Evolutionary conservation across 2,113 vertebrate genomes (phyloP), one percentile per base, ranked within the genome.

Genomic region (Kryptolebias marmoratus): DNA sequence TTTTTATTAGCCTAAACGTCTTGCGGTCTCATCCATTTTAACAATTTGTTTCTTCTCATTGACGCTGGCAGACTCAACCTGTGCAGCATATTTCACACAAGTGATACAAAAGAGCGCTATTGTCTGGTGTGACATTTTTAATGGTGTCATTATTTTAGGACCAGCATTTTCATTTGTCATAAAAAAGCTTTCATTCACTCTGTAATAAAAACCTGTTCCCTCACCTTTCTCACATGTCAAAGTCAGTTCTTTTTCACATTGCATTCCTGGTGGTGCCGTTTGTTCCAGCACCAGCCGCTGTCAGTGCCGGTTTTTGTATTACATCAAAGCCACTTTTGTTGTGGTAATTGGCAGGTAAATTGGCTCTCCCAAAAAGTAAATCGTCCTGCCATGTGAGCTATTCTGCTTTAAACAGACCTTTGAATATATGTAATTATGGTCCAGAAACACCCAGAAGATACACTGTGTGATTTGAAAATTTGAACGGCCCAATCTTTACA

Each of bases 311-410:
- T 64, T 80, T 85, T 80, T 65, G 70, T 78, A 53, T 80, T 64
- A 61, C 80, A 64, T 79, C 71, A 65, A 53, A 81, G 64, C 55
- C 79, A 69, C 73, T 85, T 77, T 56, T 70, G 54, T 32, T 6
- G 45, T 68, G 32, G 71, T 88, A 84, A 83, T 77, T 85, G 81
- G 72, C 80, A 76, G 71, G 64, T 79, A 83, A 83, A 89, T 84
- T 83, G 87, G 42, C 73, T 75, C 75, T 75, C 66, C 70, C n/a
- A 4, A 36, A 69, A 86, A 88, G 75, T 73, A 89, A 84, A 83
- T 77, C 5, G 50, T 66, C 56, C 63, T 32, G n/a, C 39, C 79
- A 72, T 81, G 60, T 79, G 68, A 73, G 75, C 57, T 69, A 59
- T 79, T 84, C 68, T 73, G n/a, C 69, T 81, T 86, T 81, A 87